Base-by-base conservation (phyloP, 2,888 invertebrate species). In the Itoplectis maculator region DNA sequence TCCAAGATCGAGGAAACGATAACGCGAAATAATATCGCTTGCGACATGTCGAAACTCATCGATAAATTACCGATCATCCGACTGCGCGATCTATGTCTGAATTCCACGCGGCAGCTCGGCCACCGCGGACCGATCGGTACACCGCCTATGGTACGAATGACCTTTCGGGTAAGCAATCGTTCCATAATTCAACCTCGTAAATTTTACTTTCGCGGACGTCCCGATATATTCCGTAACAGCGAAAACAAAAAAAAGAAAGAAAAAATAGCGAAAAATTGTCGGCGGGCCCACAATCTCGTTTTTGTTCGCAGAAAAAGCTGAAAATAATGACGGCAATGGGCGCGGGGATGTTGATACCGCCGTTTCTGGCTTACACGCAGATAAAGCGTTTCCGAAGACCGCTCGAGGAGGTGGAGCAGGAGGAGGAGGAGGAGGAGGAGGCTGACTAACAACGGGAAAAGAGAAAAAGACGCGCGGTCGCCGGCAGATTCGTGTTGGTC, bases 141-240 rank as follows among this genome's bases (percentile, higher is more conserved):
- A 45, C 61, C 63, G 23, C 79, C 84, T 6, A 70, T 56, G 68
- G 74, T 77, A 63, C 77, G 74, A 51, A 81, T 79, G 47, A 77
- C 74, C 78, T 79, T 82, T 8, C 82, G 82, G 79, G 84, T 86
- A 77, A 29, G 56, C 59, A 35, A 29, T 59, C 20, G 59, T 5
- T n/a, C 35, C 5, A n/a, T 47, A 13, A 23, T 54, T 54, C 15
- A 61, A 37, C 61, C 61, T 61, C 61, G 40, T 40, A 37, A 3
- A 37, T 61, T 2, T 15, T n/a, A 0, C n/a, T 59, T 59, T 61
- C 37, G 18, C 18, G 2, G 0, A 37, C 37, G 37, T 15, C 37
- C 18, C 18, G 3, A 9, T 15, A 61, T 5, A 0, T 37, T 61
- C n/a, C 7, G 35, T 15, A 0, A 0, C 29, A 5, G 11, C n/a